Evolutionary conservation across 2,888 invertebrate species (phyloP), one percentile per base, ranked within the genome.

Genomic region (Pedicia rivosa): DNA sequence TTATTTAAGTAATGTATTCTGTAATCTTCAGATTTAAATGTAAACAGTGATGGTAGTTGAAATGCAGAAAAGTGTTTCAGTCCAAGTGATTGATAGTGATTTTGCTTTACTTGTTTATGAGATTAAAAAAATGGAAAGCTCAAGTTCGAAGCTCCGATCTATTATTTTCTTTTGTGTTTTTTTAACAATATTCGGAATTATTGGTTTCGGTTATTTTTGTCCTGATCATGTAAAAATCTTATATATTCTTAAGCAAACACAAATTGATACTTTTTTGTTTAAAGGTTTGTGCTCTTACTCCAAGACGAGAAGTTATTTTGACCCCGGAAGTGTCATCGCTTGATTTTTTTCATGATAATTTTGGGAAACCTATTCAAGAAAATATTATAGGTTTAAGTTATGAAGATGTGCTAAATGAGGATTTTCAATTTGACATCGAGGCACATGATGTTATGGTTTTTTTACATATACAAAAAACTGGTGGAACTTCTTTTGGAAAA

Each of bases 391-490:
- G 78, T 42, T 69, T 86, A 42, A 84, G 84, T 48, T 86, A 86
- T 56, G 86, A 86, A 55, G 84, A 84, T 59, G 78, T 86, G 50
- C 67, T 86, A 38, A 83, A 83, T 55, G 84, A 84, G 55, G 81
- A 80, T 63, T 84, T 84, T 60, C 73, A 80, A 52, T 88, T 88
- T 63, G 83, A 88, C 61, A 81, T 88, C 64, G 80, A 83, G 56
- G 84, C 83, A 9, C 83, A 87, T 53, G 97, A 98, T 66, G 97
- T 98, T 39, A 83, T 98, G 72, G 95, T 98, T 77, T 98, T 72
- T 66, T 53, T 98, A 47, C 97, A 98, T 61, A 95, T 98, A 60
- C 98, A 98, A 64, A 98, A 98, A 67, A 98, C 97, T 36, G 97
- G 97, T 38, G 98, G 98, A 19, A 97, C 97, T 27, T 79, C 90